These are phyloP conservation scores for Malacoctenus gilli DNA, from an alignment of 2,797 vertebrate species.

Conservation along the genomic window DNA sequence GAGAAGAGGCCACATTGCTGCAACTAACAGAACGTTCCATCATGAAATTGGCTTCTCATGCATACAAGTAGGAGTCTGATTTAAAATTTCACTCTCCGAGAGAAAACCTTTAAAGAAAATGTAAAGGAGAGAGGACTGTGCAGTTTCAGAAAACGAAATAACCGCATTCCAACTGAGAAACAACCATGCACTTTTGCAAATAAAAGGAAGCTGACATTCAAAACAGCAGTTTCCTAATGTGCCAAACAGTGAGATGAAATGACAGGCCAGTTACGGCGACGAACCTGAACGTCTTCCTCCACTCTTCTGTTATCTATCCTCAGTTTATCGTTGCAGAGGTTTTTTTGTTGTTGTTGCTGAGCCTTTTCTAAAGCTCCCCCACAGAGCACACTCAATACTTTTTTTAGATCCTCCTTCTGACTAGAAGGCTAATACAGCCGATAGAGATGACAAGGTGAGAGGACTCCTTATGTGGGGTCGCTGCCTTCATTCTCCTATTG, in stretches of 20 bases:
- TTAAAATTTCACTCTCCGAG: slow-evolving; percentile 5
- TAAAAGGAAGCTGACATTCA: slow-evolving; percentile 2
- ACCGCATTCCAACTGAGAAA: slow-evolving; percentile 18
- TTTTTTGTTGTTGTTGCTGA: not conserved
- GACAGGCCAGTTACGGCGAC: not conserved
- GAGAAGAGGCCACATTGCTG: not conserved
- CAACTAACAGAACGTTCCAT: not conserved
- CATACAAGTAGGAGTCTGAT: slow-evolving; percentile 6
- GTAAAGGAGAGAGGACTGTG: slow-evolving; percentile 5
- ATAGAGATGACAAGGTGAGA: not conserved
- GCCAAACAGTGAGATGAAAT: slow-evolving; percentile 3
- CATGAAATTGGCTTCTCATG: not conserved
- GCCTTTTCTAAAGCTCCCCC: not conserved
- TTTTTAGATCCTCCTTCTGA: slow-evolving; percentile 2
- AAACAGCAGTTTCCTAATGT: not conserved
- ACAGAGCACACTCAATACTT: slow-evolving; percentile 1
- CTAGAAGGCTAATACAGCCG: not conserved
- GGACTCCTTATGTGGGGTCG: not conserved
- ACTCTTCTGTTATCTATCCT: slow-evolving; percentile 9
- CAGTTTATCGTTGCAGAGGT: not conserved
- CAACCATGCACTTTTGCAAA: slow-evolving; percentile 4
- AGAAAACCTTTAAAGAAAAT: not conserved
- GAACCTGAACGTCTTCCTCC: slow-evolving; percentile 3
- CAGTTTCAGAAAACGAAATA: slow-evolving; percentile 6
- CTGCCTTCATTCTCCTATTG: not conserved